These are phyloP conservation scores for Scolanthus callimorphus DNA, from an alignment of 92 coral and sea anemone species.

Conservation along the genomic window DNA sequence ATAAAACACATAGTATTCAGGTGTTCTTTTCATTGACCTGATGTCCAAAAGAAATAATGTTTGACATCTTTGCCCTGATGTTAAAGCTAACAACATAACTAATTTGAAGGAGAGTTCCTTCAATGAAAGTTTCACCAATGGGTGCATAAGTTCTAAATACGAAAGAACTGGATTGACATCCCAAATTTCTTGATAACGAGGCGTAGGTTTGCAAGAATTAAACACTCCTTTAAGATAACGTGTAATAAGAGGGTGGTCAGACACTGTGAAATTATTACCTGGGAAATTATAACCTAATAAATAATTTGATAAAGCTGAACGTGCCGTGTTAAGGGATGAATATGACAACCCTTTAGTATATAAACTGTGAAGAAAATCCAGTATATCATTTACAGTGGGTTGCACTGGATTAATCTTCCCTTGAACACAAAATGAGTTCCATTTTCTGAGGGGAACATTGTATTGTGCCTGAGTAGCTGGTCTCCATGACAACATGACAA, in stretches of 20 bases:
- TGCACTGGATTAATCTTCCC: conserved; percentile 27
- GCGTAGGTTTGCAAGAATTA: conserved; percentile 19
- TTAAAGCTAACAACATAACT: conserved; percentile 26
- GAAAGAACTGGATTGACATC: conserved; percentile 17
- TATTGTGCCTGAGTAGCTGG: conserved; percentile 31
- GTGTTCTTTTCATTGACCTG: conserved; percentile 12
- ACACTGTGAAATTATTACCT: conserved; percentile 11
- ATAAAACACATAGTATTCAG: conserved; percentile 12
- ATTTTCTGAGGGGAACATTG: too few species aligned
- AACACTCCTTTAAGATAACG: conserved; percentile 46
- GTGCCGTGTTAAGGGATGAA: conserved; percentile 20
- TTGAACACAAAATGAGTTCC: conserved; percentile 34
- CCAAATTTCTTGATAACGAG: conserved; percentile 31
- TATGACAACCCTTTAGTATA: conserved; percentile 5
- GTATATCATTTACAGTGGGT: conserved; percentile 27
- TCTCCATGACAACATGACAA: conserved; percentile 26
- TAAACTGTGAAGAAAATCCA: conserved; percentile 7
- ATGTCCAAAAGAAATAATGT: conserved; percentile 17
- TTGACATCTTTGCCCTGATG: too few species aligned
- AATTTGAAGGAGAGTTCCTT: conserved; percentile 28
- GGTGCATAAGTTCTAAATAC: conserved; percentile 12
- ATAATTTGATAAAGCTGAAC: conserved; percentile 34
- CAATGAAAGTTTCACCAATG: conserved; percentile 14
- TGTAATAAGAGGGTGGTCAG: conserved; percentile 31
- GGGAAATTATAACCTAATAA: conserved; percentile 11